phyloP scores from a whole-genome alignment of 2,797 vertebrate species.

The Myiotriccus ornatus region DNA sequence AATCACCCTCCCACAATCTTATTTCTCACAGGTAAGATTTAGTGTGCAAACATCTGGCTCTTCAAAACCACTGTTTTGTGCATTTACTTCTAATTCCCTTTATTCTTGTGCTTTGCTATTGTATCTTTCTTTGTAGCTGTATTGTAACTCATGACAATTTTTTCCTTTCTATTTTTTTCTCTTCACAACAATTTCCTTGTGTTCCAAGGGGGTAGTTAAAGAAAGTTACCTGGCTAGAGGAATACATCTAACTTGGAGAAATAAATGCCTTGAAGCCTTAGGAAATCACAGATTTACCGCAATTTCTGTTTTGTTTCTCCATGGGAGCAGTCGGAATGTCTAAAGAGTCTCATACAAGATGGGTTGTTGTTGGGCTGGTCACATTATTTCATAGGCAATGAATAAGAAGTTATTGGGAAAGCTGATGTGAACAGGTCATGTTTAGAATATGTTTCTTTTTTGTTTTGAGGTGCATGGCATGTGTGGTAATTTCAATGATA shows the following conservation, averaged over 20 bases:
- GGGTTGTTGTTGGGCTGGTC: background rate
- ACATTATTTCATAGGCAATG: background rate
- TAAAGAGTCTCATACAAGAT: background rate
- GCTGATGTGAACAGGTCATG: background rate
- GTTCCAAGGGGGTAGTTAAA: background rate
- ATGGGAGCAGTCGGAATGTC: background rate
- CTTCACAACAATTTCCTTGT: background rate
- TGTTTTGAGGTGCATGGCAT: slow-evolving; percentile 68
- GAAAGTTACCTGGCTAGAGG: background rate
- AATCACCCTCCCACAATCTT: slow-evolving; percentile 84
- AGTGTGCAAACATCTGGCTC: background rate
- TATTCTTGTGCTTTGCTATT: background rate
- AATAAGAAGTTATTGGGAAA: background rate
- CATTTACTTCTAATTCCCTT: background rate
- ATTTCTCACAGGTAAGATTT: slow-evolving; percentile 84
- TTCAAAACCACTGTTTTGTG: background rate
- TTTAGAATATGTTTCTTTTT: background rate
- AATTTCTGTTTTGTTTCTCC: background rate
- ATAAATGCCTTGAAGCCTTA: background rate
- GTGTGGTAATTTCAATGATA: slow-evolving; percentile 74
- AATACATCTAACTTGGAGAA: background rate
- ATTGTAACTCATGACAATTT: background rate
- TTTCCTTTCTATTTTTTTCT: background rate
- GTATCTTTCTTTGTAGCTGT: background rate
- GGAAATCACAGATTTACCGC: background rate